Evolutionary conservation across 1,140 invertebrate genomes (phyloP).

Genomic region (Pseudomyrmex sp.): DNA sequence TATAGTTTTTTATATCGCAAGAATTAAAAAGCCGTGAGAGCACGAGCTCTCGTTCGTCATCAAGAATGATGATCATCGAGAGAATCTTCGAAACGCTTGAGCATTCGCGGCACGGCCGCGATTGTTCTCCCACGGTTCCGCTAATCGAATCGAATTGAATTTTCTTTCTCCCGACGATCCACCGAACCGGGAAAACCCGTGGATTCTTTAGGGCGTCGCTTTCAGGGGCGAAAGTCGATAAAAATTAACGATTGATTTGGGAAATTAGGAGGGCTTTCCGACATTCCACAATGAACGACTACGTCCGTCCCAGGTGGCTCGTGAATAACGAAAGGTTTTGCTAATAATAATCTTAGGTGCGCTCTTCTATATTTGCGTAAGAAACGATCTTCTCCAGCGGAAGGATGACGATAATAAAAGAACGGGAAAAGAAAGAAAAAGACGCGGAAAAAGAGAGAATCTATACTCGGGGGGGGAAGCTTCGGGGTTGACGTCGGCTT

Average conservation of each 20-base stretch:
- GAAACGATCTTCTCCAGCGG: not conserved
- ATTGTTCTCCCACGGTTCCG: conserved; percentile 64
- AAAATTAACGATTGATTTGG: conserved; percentile 76
- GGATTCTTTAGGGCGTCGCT: conserved; percentile 6
- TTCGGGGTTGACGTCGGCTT: conserved; percentile 27
- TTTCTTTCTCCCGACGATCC: conserved; percentile 69
- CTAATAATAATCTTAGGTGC: conserved; percentile 49
- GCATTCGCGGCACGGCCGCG: conserved; percentile 74
- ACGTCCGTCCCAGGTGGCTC: not conserved
- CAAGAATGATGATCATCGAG: conserved; percentile 52
- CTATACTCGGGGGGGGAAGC: conserved; percentile 13
- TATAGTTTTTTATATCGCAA: not conserved
- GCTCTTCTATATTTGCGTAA: conserved; percentile 28
- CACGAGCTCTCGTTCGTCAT: conserved; percentile 18
- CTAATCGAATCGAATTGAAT: conserved; percentile 81
- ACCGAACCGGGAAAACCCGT: conserved; percentile 8
- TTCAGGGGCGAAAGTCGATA: conserved; percentile 61
- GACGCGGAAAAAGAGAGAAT: not conserved
- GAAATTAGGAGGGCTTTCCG: conserved; percentile 26
- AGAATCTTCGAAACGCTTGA: conserved; percentile 59
- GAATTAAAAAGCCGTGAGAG: too few species aligned
- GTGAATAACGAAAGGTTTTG: conserved; percentile 42
- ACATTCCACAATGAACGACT: not conserved
- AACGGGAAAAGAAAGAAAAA: not conserved
- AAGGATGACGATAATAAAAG: conserved; percentile 34